Evolutionary conservation across 1,140 invertebrate genomes (phyloP), one percentile per base, ranked within the genome.

Genomic region (Armadillidium nasatum): DNA sequence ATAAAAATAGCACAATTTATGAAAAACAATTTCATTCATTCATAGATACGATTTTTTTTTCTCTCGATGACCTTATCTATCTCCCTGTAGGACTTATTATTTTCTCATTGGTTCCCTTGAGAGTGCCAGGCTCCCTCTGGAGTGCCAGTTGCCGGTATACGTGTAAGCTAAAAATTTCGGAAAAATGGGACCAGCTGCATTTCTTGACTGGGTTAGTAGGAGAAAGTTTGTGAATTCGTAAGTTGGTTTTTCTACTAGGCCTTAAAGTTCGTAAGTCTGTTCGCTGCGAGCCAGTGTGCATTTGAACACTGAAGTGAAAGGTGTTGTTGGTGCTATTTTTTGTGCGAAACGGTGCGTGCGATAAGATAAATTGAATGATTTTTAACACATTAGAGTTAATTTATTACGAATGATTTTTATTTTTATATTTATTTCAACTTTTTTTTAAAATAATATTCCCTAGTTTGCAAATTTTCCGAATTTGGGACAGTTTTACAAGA

Each of bases 401-500:
- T 19, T 19, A 15, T 60, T 7, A 4, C 11, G 19, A 60, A 60
- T 60, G 50, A 60, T 60, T 19, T 60, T 13, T 19, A 19, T 60
- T 60, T 60, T 60, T 60, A 60, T 2, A 15, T 13, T 60, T 60
- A 60, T 60, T 60, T 60, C 11, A 60, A 60, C 2, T 13, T 60
- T 60, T 13, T 60, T 60, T 2, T 4, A 60, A 60, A 60, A 60
- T 60, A 60, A 60, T 60, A 60, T 15, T 60, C 19, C 19, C 50
- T 60, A 19, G 19, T 19, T 19, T 60, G 50, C 11, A 60, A 60
- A 3, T 33, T 33, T 33, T 33, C 50, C 50, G 50, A 60, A 60
- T 60, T 60, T 60, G 50, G 50, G 50, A 60, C 50, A 60, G 50
- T 60, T 60, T 33, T 60, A 60, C 50, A 60, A 60, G 50, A 19